These are phyloP conservation scores for Zele albiditarsus DNA, from an alignment of 2,888 invertebrate species.

Conservation along the genomic window DNA sequence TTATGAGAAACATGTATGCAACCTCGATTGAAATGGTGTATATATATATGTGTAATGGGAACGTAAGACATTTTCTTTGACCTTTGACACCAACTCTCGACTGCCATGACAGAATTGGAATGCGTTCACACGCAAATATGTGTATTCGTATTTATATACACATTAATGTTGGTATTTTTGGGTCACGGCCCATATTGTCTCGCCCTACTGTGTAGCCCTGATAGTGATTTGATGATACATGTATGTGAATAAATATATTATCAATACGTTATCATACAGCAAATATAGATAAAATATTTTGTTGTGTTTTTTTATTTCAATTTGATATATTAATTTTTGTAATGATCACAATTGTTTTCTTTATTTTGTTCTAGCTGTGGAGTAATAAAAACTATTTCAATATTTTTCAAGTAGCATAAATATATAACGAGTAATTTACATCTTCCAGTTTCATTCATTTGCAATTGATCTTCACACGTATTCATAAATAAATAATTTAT, in stretches of 20 bases:
- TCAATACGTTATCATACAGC: not conserved
- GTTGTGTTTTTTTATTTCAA: not conserved
- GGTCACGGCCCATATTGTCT: slow-evolving; percentile 43
- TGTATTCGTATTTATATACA: not conserved
- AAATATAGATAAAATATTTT: not conserved
- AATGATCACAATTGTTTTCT: not conserved
- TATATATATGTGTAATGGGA: not conserved
- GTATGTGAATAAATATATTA: not conserved
- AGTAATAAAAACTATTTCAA: too few species aligned
- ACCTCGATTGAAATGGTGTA: not conserved
- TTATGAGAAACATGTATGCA: not conserved
- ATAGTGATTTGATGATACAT: slow-evolving; percentile 7
- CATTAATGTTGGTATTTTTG: slow-evolving; percentile 39
- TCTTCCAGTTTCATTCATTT: too few species aligned
- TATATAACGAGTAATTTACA: too few species aligned
- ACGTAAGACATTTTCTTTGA: slow-evolving; percentile 15
- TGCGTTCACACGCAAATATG: slow-evolving; percentile 3
- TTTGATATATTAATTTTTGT: not conserved
- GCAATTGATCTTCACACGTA: too few species aligned
- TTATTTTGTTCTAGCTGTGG: not conserved
- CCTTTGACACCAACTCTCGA: slow-evolving; percentile 4
- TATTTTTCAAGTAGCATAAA: too few species aligned
- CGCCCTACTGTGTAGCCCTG: slow-evolving; percentile 28
- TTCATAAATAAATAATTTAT: too few species aligned
- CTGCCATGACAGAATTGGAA: slow-evolving; percentile 19